Percentiles rank a stretch among this genome's conserved stretches.
phyloP scores from a whole-genome alignment of 2,113 vertebrate genomes.

The Pithys albifrons region DNA sequence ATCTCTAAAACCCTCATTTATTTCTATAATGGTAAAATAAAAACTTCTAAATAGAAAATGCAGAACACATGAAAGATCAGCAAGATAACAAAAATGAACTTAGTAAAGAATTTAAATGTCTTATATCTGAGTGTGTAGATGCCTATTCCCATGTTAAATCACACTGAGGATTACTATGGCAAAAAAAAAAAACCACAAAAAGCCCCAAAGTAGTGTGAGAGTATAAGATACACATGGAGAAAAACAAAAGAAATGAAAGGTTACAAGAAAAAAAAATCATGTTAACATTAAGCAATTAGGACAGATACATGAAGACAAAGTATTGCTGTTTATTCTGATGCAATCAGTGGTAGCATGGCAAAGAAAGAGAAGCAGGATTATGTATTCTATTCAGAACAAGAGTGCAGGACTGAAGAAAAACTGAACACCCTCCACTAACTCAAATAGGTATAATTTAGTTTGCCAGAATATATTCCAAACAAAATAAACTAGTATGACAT shows the following conservation, averaged over 20 bases:
- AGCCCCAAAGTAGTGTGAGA: background rate
- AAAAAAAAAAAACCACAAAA: background rate
- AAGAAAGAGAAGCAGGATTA: background rate
- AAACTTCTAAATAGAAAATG: background rate
- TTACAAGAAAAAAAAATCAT: background rate
- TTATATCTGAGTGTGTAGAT: background rate
- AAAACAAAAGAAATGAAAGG: background rate
- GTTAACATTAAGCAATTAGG: background rate
- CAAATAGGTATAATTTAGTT: background rate
- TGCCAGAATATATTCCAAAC: background rate
- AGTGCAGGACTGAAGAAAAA: background rate
- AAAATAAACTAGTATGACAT: background rate
- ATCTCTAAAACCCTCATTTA: background rate
- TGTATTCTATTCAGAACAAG: background rate
- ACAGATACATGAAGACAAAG: background rate
- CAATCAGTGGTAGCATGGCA: background rate
- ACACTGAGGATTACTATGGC: background rate
- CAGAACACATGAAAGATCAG: background rate
- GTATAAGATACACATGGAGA: background rate
- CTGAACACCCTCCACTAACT: background rate
- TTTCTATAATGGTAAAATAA: background rate
- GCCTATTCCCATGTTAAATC: background rate
- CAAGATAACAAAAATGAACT: background rate
- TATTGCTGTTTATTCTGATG: background rate
- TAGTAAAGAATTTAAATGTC: background rate